Conservation (phyloP, 2,797 vertebrate genomes). For the Peromyscus nudipes region DNA sequence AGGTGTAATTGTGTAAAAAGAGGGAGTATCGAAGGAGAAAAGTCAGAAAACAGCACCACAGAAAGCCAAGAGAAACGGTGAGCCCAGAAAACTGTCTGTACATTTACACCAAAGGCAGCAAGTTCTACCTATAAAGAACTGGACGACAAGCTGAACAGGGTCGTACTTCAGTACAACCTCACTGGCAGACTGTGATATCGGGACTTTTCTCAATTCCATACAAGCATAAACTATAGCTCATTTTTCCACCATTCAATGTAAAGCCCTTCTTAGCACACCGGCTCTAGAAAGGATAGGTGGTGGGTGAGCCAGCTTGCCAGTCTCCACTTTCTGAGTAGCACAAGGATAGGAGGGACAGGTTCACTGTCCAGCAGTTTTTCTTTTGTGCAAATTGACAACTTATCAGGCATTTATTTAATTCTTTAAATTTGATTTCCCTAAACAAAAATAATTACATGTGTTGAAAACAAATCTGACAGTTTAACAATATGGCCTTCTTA, state of each 20-base stretch:
- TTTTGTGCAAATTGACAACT: slow-evolving; percentile 30
- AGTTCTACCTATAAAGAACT: background rate
- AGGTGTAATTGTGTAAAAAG: background rate
- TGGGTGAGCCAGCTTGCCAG: background rate
- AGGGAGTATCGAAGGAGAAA: background rate
- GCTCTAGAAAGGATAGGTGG: background rate
- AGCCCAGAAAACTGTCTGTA: background rate
- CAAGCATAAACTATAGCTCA: background rate
- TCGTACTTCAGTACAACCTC: background rate
- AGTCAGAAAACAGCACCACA: background rate
- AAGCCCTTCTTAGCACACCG: slow-evolving; percentile 13
- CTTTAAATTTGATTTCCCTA: background rate
- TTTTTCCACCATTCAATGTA: background rate
- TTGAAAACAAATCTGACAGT: background rate
- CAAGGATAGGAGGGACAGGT: background rate
- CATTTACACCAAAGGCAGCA: background rate
- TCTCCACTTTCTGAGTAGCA: background rate
- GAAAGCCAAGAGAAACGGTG: background rate
- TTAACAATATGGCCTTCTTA: slow-evolving; percentile 25
- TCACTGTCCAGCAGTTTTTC: background rate
- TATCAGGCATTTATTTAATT: slow-evolving; percentile 8
- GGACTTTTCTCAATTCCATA: background rate
- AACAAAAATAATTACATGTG: background rate
- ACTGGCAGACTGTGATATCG: background rate
- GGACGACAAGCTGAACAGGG: background rate